Conservation (phyloP, 2,113 vertebrate species). For the Lichenostomus cassidix region DNA sequence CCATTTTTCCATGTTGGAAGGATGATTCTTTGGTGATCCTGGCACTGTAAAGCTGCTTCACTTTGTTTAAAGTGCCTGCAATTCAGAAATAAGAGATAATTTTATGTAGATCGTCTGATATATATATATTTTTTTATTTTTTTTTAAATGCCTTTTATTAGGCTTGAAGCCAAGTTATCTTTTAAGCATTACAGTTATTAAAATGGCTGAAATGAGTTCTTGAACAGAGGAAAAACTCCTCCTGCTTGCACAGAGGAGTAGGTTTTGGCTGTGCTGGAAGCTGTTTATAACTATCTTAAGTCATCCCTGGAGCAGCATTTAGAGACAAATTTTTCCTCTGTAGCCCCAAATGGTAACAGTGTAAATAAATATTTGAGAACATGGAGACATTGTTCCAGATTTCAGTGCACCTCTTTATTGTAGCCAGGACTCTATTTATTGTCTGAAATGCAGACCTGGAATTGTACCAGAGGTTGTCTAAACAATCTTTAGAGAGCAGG, state of each 20-base stretch:
- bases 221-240: background rate
- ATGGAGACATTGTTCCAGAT: background rate
- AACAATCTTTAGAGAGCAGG: background rate
- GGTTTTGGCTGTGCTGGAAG: background rate
- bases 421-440: background rate
- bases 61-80: background rate
- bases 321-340: background rate
- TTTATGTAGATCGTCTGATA: background rate
- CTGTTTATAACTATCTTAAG: background rate
- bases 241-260: background rate
- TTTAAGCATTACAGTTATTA: background rate
- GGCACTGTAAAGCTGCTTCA: background rate
- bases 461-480: background rate
- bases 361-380: background rate
- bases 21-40: background rate
- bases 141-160: background rate
- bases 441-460: background rate
- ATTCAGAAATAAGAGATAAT: background rate
- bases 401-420: background rate
- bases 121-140: background rate
- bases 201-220: background rate
- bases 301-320: background rate
- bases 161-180: background rate
- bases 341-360: background rate
- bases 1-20: background rate